Evolutionary conservation across 2,113 vertebrate genomes (phyloP).

Genomic region (Melanocharis versteri): DNA sequence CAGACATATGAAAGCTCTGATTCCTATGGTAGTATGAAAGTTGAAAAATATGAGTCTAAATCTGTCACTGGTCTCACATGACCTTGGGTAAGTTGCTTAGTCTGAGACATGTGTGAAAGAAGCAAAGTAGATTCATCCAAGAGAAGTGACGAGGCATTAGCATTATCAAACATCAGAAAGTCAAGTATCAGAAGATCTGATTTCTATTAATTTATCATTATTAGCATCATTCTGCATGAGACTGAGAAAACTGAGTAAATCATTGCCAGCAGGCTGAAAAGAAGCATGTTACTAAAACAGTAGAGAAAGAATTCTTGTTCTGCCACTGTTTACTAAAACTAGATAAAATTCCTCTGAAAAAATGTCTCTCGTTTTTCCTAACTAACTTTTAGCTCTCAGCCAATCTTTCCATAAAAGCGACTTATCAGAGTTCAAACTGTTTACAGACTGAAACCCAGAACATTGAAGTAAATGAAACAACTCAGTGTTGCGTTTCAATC

Average conservation of each 20-base stretch:
- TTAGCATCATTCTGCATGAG: not conserved
- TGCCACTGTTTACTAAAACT: not conserved
- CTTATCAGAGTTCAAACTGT: not conserved
- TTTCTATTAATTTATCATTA: not conserved
- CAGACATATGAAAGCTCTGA: not conserved
- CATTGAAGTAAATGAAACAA: not conserved
- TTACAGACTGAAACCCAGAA: not conserved
- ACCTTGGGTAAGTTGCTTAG: not conserved
- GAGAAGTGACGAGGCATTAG: not conserved
- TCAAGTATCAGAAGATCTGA: not conserved
- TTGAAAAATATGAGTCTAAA: not conserved
- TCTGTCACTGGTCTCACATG: not conserved
- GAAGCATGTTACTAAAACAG: not conserved
- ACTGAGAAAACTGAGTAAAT: not conserved
- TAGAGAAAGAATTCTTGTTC: not conserved
- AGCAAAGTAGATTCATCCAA: not conserved
- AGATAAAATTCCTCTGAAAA: not conserved
- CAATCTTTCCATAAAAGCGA: not conserved
- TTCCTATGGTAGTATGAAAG: not conserved
- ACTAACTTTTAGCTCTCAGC: not conserved
- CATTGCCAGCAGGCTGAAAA: not conserved
- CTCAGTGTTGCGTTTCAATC: not conserved
- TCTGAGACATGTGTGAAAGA: accelerated
- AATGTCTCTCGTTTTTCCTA: not conserved
- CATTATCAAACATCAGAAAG: not conserved